Base-by-base conservation (phyloP, 2,888 invertebrate genomes). In the Rotaria sp. region DNA sequence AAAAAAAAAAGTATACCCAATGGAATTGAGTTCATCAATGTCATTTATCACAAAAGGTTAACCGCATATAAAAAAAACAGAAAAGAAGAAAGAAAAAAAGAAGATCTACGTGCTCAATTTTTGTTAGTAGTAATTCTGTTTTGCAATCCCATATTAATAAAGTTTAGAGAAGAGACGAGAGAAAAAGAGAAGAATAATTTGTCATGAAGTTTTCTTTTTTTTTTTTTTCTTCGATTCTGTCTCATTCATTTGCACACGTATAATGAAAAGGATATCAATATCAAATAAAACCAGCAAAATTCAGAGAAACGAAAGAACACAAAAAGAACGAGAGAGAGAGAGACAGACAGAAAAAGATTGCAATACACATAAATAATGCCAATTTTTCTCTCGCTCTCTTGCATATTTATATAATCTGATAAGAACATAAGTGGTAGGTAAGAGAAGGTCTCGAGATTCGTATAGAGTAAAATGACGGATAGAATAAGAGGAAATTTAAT, bases 331-430 rank as follows among this genome's bases (percentile, higher is more conserved):
- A 67, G 15, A 59, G 59, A 26, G 26, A 26, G 26, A 30, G 67
- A 35, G 67, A 50, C 3, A 52, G 24, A 52, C 10, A 52, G 52
- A 52, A 24, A 52, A 52, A 35, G 35, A 67, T 80, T 80, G 80
- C 21, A 80, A 80, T 45, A 45, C 45, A 80, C n/a, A 80, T 80
- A 80, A 80, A 80, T 80, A 80, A 80, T 80, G 80, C 80, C 80
- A 80, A 80, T 80, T 80, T 80, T n/a, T 80, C 45, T 80, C 21
- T 80, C 13, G 50, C 50, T 80, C 41, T 45, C 26, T 80, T 80
- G 80, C 80, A 80, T 80, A 80, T 80, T 80, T 80, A 80, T 80
- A 80, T 80, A 80, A 80, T 80, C 80, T 80, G 80, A 80, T 80
- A 80, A 80, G 80, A 38, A 67, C 67, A 67, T 67, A 67, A 67